Evolutionary conservation across 2,797 vertebrate species (phyloP), one percentile per base, ranked within the genome.

Genomic region (Enteromius thamalakanensis): DNA sequence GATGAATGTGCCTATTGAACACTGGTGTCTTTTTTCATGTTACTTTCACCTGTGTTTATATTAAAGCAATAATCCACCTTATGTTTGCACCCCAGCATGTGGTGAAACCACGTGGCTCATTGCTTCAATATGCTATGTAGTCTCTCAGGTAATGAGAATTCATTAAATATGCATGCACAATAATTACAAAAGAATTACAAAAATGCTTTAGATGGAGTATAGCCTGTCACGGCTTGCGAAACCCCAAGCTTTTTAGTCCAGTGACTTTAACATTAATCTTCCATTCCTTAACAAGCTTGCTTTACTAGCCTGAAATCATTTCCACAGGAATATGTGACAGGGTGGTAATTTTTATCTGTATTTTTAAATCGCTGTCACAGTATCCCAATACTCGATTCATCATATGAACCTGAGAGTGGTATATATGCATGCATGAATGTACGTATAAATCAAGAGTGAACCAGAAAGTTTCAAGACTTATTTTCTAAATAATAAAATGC

Each of bases 261-360:
- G 49, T 55, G 65, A 40, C 37, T 80, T 70, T 60, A 10, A 71
- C 51, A 71, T 70, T 29, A 77, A 77, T 64, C 75, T 60, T 55
- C 9, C 21, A 37, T 42, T 79, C 40, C 64, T 55, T 79, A 69
- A 62, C 37, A 26, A 45, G 74, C 62, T 53, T 68, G 64, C 40
- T 47, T 64, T 78, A 7, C 26, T 51, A 51, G 62, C 29, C 53
- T 80, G 14, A 55, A 70, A 64, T 29, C 26, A 70, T 51, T 71
- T 47, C 53, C 40, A 49, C 26, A 64, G 58, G 40, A 62, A 77
- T 21, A 62, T 62, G 58, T 81, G 68, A 80, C 79, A 47, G 26
- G 19, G 26, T 70, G 79, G 68, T 72, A 45, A 81, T 72, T 62
- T 80, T 47, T 47, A 72, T 81, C 69, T 81, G 68, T 60, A 49